Evolutionary conservation across 2,113 vertebrate genomes (phyloP), one percentile per base, ranked within the genome.

Genomic region (Oriolus oriolus): DNA sequence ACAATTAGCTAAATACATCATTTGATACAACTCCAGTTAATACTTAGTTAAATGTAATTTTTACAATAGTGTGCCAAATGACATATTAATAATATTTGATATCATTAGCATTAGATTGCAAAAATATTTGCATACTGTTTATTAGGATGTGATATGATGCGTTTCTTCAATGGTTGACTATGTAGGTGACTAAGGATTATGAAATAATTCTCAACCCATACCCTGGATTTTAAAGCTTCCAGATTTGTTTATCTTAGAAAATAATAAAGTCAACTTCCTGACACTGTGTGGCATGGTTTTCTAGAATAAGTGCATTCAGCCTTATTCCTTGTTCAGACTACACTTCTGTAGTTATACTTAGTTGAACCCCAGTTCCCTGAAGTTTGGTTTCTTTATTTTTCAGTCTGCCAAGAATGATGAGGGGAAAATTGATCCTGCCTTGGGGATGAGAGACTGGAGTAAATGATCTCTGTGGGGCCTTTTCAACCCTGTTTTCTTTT

Each of bases 1-100:
- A 84, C 87, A 96, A 96, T 97, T 94, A 97, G 64, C 83, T 92
- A 93, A 97, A 97, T 96, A 94, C 61, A 97, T 97, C 92, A 97
- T 79, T 95, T 92, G 50, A 75, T 93, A 63, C 76, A 84, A 94
- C 76, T 95, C 37, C 57, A 82, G 92, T 86, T 95, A 91, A 83
- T 93, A 87, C 61, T 41, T 54, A 91, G 94, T 93, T 96, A 94
- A 96, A 92, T 95, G 60, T 68, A 92, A 93, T 95, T 97, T 96
- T 95, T 96, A 75, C 92, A 92, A 74, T 94, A 93, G 81, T 89
- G 47, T 87, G 50, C 71, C 82, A 96, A 91, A 70, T 84, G 82
- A 63, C 84, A 69, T 92, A 93, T 95, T 97, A 95, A 82, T 84
- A 86, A 54, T 74, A 95, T 95, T 96, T 93, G 13, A n/a, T 95